Evolutionary conservation across 2,888 invertebrate genomes (phyloP), one percentile per base, ranked within the genome.

Genomic region (Phaonia tiefii): DNA sequence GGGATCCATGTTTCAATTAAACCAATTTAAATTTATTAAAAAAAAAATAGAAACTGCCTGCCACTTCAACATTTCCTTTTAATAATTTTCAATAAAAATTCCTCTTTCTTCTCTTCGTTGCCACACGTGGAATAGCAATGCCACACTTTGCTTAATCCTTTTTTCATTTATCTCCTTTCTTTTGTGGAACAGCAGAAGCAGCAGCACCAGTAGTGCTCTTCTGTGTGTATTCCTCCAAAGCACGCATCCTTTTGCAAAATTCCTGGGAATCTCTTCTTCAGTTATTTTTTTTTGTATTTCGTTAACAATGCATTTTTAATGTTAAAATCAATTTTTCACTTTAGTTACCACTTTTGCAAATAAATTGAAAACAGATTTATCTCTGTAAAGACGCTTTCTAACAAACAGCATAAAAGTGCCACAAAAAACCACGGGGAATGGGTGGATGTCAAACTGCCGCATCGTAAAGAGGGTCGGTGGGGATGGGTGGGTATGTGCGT

Each of bases 311-410:
- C 75, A 78, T 63, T 75, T 78, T 78, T 81, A 78, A 75, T 75
- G 63, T 72, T 39, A 69, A 75, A 81, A 74, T 80, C 78, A 75
- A 80, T 80, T 80, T 76, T 76, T 76, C 74, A 78, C 75, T 74
- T 69, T 56, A 80, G 44, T 65, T 78, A 49, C 51, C 78, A 69
- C 71, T 78, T 63, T 63, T 20, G 60, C 51, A 79, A 81, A 75
- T 77, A 83, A 79, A 81, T 79, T 79, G 76, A 76, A 80, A 78
- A 67, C 77, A 77, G 80, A 81, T 81, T 81, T 80, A 80, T 80
- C 72, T 70, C 42, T 54, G 69, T 69, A 69, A 69, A 69, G 42
- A 17, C 42, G 63, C 63, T 39, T 10, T n/a, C 39, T 39, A 63
- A 15, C 63, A 22, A 42, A 63, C 42, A 42, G 51, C 22, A 20